A percentile compares a stretch with the other conserved stretches of the same genome.
Evolutionary conservation across 2,888 invertebrate species (phyloP).

Genomic region (Erannis defoliaria): DNA sequence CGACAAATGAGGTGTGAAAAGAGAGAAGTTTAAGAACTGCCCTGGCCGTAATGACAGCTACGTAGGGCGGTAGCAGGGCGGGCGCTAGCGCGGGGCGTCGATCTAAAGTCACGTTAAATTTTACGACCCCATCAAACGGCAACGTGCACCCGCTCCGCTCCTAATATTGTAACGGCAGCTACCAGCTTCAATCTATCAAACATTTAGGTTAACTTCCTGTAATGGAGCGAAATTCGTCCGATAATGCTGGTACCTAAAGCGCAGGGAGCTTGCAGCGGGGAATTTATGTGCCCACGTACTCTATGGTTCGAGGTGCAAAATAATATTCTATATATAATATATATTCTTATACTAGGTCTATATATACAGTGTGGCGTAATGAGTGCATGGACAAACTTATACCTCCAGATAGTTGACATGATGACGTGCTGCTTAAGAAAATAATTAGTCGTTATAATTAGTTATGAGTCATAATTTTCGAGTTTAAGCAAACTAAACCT

Average conservation of each 20-base stretch:
- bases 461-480: too few relatives aligned
- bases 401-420: too few relatives aligned
- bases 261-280: constrained; percentile 20
- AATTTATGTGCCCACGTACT: constrained; percentile 4
- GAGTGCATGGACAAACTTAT: too few relatives aligned
- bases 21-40: constrained; percentile 25
- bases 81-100: constrained; percentile 40
- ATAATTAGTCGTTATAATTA: too few relatives aligned
- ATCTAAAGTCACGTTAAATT: constrained; percentile 61
- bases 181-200: constrained; percentile 48
- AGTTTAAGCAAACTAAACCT: too few relatives aligned
- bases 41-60: constrained; percentile 1
- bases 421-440: too few relatives aligned
- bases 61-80: constrained; percentile 26
- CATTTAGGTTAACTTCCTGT: constrained; percentile 45
- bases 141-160: constrained; percentile 56
- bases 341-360: too few relatives aligned
- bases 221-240: constrained; percentile 33
- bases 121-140: constrained; percentile 70
- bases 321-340: too few relatives aligned
- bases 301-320: neutral
- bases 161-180: constrained; percentile 45
- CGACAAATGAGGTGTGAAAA: constrained; percentile 17
- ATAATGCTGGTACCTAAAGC: constrained; percentile 19
- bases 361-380: too few relatives aligned